phyloP scores from a whole-genome alignment of 2,113 vertebrate genomes.

The Irena cyanogastra region DNA sequence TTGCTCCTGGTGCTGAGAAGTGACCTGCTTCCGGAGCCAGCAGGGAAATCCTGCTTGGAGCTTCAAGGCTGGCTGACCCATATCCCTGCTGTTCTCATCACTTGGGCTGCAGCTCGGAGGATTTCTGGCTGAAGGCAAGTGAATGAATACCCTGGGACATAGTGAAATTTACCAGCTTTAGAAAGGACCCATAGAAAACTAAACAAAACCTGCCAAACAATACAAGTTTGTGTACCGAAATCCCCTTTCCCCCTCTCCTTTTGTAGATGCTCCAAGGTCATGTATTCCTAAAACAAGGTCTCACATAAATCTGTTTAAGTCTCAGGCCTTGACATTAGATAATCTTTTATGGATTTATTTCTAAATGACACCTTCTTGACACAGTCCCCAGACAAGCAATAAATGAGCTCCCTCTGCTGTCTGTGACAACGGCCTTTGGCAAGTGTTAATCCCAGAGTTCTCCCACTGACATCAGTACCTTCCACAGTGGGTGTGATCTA shows the following conservation, averaged over 20 bases:
- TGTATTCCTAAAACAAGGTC: background rate
- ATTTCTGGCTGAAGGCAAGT: slow-evolving; percentile 8
- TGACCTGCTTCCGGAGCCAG: background rate
- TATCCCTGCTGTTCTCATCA: background rate
- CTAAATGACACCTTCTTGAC: background rate
- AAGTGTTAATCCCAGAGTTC: background rate
- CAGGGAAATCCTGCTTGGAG: background rate
- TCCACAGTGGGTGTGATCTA: background rate
- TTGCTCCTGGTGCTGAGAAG: background rate
- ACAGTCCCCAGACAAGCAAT: background rate
- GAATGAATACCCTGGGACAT: background rate
- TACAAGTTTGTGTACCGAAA: background rate
- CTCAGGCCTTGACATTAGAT: background rate
- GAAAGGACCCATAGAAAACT: background rate
- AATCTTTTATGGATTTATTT: background rate
- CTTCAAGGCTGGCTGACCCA: background rate
- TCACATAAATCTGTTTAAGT: background rate
- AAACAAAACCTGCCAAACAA: background rate
- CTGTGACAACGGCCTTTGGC: background rate
- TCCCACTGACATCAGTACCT: background rate
- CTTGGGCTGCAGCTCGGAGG: background rate
- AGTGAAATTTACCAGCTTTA: background rate
- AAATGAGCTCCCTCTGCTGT: slow-evolving; percentile 51
- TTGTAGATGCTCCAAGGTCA: background rate
- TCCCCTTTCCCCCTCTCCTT: background rate